Base-by-base conservation (phyloP, 2,797 vertebrate genomes). In the Sebastes paucispinis region DNA sequence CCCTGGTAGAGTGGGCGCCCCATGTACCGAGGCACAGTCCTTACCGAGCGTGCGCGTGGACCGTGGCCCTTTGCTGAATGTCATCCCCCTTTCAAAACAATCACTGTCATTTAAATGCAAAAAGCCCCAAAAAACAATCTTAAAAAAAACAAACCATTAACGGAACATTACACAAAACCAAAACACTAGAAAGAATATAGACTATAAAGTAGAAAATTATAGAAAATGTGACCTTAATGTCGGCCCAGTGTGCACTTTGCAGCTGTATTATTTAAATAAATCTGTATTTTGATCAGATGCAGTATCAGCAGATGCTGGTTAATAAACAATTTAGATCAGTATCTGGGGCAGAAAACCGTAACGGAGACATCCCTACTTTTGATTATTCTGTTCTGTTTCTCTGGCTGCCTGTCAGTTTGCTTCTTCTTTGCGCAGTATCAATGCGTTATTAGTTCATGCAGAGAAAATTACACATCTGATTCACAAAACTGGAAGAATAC, bases 401-500 rank as follows among this genome's bases (percentile, higher is more conserved):
- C 52, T 74, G 73, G 70, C 72, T 81, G 77, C 24, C 69, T 81
- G 84, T 68, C 67, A 81, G 52, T 59, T 87, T 80, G 73, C 59
- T 75, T 83, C 55, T 79, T 79, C 69, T 66, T 81, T 32, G 62
- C 64, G 66, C 55, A 24, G 64, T 76, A 69, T 87, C 79, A 79
- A 6, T 77, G 60, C 69, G 64, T 81, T 47, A 47, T 47, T 74
- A 87, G 72, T 67, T 83, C 79, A 73, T 70, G 75, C 82, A 63
- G 79, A 83, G 83, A 81, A 90, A 92, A 88, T 90, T 36, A 86
- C 73, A 89, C 39, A 73, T 89, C 86, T 62, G 27, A 70, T 58
- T 47, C 69, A 60, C 39, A 32, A 80, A 80, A 55, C 14, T 36
- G 60, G 24, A 59, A 70, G 68, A 85, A 79, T 36, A 84, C 72